phyloP scores from a whole-genome alignment of 2,113 vertebrate species.

The Furnarius figulus region DNA sequence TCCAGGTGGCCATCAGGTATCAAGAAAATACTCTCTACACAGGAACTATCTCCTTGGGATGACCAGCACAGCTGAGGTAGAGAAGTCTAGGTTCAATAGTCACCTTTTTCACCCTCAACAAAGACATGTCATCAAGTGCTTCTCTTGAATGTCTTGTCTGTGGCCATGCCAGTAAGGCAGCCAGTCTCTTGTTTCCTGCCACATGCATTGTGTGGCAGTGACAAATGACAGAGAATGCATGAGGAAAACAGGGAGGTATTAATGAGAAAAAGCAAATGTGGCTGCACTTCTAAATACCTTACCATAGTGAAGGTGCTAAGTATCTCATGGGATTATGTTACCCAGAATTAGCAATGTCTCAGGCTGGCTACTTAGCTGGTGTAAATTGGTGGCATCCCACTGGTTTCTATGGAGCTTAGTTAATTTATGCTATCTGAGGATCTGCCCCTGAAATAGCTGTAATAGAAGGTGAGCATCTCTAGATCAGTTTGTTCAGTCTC shows the following conservation, averaged over 20 bases:
- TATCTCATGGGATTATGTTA: neutral
- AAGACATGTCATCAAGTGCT: neutral
- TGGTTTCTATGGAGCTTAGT: constrained; percentile 8
- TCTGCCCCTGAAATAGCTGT: constrained; percentile 2
- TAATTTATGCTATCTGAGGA: neutral
- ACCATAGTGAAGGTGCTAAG: neutral
- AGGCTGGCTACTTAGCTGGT: neutral
- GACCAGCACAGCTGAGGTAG: neutral
- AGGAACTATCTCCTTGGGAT: neutral
- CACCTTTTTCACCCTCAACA: neutral
- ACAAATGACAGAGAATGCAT: neutral
- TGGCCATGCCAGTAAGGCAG: neutral
- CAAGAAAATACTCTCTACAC: neutral
- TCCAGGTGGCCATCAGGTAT: constrained; percentile 51
- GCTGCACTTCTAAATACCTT: neutral
- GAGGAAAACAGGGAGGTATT: neutral
- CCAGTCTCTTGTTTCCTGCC: neutral
- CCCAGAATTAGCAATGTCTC: neutral
- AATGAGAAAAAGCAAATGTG: neutral
- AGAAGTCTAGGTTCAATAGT: neutral
- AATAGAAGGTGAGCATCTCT: neutral
- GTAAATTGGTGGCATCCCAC: neutral
- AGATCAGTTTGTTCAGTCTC: neutral
- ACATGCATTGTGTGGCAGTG: neutral
- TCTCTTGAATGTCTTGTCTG: neutral